Conservation (phyloP, 2,888 invertebrate genomes). For the Tenthredo mesomela region DNA sequence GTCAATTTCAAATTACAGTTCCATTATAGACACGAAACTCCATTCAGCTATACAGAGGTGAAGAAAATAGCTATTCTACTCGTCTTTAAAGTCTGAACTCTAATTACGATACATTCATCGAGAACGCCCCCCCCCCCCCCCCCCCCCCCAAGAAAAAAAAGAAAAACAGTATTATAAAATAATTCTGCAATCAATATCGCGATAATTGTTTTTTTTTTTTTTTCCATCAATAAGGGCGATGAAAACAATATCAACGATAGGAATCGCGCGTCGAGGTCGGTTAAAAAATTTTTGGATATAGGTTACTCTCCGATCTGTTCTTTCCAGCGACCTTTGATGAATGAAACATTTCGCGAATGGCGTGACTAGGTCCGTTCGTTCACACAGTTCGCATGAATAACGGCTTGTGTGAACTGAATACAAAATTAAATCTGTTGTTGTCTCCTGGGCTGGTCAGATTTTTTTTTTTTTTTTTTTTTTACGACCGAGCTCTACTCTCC, state of each 20-base stretch:
- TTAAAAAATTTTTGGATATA: slow-evolving; percentile 57
- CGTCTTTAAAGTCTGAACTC: not conserved
- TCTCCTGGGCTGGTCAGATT: not conserved
- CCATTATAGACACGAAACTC: not conserved
- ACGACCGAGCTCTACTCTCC: not conserved
- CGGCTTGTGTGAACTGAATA: slow-evolving; percentile 59
- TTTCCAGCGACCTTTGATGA: slow-evolving; percentile 57
- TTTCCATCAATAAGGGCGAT: slow-evolving; percentile 5
- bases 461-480: not conserved
- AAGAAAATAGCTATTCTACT: not conserved
- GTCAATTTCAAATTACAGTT: not conserved
- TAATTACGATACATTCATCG: not conserved
- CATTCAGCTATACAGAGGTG: not conserved
- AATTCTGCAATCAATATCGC: not conserved
- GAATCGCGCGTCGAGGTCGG: slow-evolving; percentile 13
- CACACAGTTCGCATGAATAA: slow-evolving; percentile 52
- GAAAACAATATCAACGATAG: not conserved
- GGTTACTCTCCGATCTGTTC: slow-evolving; percentile 57
- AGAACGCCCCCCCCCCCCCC: too few relatives aligned
- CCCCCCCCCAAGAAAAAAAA: too few relatives aligned
- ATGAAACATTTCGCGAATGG: slow-evolving; percentile 63
- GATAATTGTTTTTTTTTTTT: not conserved
- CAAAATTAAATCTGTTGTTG: slow-evolving; percentile 56
- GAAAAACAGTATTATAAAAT: not conserved
- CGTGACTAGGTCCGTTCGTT: slow-evolving; percentile 55